phyloP scores from a whole-genome alignment of 2,888 invertebrate species.

The Acanthosepion lycidas region DNA sequence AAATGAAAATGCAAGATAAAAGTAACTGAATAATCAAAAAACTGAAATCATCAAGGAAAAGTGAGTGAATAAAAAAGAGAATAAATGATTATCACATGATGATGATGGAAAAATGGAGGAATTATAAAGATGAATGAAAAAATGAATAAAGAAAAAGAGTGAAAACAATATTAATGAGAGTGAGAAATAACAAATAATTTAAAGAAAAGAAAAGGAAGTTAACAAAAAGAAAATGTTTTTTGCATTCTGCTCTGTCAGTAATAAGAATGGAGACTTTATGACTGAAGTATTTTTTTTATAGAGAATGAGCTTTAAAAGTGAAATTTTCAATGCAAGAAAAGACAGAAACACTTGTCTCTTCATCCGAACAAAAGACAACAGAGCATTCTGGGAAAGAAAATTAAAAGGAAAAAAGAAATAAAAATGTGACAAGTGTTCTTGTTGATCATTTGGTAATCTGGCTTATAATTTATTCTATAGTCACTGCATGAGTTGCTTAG shows the following conservation, averaged over 20 bases:
- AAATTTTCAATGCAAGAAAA: neutral
- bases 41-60: too few species aligned
- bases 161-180: too few species aligned
- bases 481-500: too few species aligned
- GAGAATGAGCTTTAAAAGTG: neutral
- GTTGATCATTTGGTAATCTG: neutral
- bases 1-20: too few species aligned
- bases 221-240: neutral
- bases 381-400: neutral
- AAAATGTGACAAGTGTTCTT: neutral
- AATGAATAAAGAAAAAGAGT: too few species aligned
- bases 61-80: too few species aligned
- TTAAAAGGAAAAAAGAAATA: neutral
- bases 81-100: too few species aligned
- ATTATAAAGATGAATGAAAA: too few species aligned
- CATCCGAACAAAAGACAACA: neutral
- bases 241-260: neutral
- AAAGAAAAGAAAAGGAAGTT: too few species aligned
- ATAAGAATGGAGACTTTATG: constrained; percentile 33
- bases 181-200: too few species aligned
- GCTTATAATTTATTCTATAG: neutral
- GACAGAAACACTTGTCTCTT: neutral
- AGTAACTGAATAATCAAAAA: too few species aligned
- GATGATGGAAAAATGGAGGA: too few species aligned
- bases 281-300: neutral